A percentile compares a stretch with the other conserved stretches of the same genome.
Conservation (phyloP, 2,888 invertebrate genomes). For the Ophraella communa region DNA sequence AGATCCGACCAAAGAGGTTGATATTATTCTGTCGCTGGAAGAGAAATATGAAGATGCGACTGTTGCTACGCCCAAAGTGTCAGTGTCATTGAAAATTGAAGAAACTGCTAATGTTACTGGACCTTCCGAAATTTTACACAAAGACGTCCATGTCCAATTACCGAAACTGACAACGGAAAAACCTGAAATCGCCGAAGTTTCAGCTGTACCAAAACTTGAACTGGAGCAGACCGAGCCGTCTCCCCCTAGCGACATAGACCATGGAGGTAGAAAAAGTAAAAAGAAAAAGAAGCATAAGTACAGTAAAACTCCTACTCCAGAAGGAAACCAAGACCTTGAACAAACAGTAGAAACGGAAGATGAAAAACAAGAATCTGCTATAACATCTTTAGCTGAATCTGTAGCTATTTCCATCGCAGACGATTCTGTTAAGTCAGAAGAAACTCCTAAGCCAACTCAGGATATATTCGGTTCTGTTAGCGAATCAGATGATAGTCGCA, state of each 20-base stretch:
- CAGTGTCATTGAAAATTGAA: constrained; percentile 51
- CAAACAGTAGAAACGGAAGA: constrained; percentile 21
- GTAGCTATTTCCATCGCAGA: constrained; percentile 63
- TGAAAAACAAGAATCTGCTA: constrained; percentile 53
- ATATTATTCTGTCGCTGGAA: constrained; percentile 56
- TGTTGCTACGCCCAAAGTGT: constrained; percentile 54
- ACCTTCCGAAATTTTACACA: constrained; percentile 48
- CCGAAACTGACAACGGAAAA: constrained; percentile 44
- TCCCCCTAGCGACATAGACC: constrained; percentile 58
- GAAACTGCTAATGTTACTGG: constrained; percentile 44
- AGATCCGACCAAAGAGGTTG: constrained; percentile 53
- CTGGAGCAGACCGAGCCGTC: constrained; percentile 52
- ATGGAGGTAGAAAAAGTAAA: constrained; percentile 66
- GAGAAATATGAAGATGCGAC: constrained; percentile 58
- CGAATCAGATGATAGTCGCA: constrained; percentile 53
- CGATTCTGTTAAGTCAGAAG: constrained; percentile 61
- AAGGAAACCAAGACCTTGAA: constrained; percentile 29
- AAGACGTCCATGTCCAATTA: constrained; percentile 53
- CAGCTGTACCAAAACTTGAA: constrained; percentile 52
- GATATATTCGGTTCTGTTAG: constrained; percentile 55
- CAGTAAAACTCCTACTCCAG: constrained; percentile 38
- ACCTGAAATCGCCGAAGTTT: constrained; percentile 37
- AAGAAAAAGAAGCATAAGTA: constrained; percentile 71
- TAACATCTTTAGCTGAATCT: constrained; percentile 64
- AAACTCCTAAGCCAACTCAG: constrained; percentile 64